These are phyloP conservation scores for Agrochola lychnidis DNA, from an alignment of 2,888 invertebrate species.

Conservation along the genomic window DNA sequence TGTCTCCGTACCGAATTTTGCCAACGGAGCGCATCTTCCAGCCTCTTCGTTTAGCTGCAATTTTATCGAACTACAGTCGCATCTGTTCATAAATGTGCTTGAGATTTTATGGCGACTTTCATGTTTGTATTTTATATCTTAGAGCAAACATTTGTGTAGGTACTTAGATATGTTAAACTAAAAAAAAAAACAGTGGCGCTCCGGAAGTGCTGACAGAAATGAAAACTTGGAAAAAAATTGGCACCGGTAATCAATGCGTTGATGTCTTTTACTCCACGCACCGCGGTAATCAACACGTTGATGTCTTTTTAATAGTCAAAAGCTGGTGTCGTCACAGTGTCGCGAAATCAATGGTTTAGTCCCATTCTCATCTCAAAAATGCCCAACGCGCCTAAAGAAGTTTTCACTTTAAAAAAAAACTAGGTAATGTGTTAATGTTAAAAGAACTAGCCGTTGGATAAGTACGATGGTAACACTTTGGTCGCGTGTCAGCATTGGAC, in stretches of 20 bases:
- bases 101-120: not conserved
- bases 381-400: too few species aligned
- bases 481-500: constrained; percentile 73
- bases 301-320: too few species aligned
- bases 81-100: constrained; percentile 6
- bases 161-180: not conserved
- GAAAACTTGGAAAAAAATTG: too few species aligned
- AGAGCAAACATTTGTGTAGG: not conserved
- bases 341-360: too few species aligned
- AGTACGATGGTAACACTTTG: constrained; percentile 65
- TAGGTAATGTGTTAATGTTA: constrained; percentile 10
- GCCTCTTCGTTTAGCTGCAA: constrained; percentile 59
- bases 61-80: constrained; percentile 49
- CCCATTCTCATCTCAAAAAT: too few species aligned
- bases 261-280: too few species aligned
- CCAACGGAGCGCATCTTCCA: constrained; percentile 85
- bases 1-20: constrained; percentile 86
- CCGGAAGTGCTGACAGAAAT: too few species aligned
- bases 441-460: constrained; percentile 57
- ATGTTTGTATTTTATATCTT: not conserved
- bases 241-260: too few species aligned
- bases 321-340: too few species aligned
- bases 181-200: constrained; percentile 7
- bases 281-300: too few species aligned
- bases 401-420: not conserved